Percentiles rank a stretch among this genome's conserved stretches.
phyloP scores from a whole-genome alignment of 2,113 vertebrate genomes.

The Dendropsophus ebraccatus region DNA sequence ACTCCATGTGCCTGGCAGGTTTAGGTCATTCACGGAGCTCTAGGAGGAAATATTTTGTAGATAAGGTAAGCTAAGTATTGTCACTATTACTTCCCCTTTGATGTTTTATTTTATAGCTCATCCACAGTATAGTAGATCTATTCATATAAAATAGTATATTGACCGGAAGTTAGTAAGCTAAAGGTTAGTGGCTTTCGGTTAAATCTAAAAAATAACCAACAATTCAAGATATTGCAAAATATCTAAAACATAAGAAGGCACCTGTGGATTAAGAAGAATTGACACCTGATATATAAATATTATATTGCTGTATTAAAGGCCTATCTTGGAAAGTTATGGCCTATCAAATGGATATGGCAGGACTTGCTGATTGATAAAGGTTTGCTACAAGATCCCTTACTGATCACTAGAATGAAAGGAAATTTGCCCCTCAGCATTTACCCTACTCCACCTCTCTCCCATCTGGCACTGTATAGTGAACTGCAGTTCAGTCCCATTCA shows the following conservation, averaged over 20 bases:
- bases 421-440: no score
- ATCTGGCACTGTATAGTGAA: background rate
- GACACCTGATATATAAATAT: background rate
- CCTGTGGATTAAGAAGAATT: background rate
- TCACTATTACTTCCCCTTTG: slow-evolving; percentile 3
- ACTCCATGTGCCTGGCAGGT: slow-evolving; percentile 62
- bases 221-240: background rate
- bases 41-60: slow-evolving; percentile 58
- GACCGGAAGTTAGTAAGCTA: background rate
- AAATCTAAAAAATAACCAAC: background rate
- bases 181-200: background rate
- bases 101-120: background rate
- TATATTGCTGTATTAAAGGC: background rate
- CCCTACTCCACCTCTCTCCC: no score
- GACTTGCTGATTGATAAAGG: background rate
- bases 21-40: slow-evolving; percentile 59
- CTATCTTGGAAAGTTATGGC: background rate
- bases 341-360: background rate
- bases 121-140: background rate
- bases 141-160: background rate
- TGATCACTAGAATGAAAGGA: no score
- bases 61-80: slow-evolving; percentile 60
- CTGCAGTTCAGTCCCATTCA: background rate
- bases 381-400: no score
- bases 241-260: background rate